Evolutionary conservation across 2,797 vertebrate genomes (phyloP), one percentile per base, ranked within the genome.

Genomic region (Muscicapa comitata): DNA sequence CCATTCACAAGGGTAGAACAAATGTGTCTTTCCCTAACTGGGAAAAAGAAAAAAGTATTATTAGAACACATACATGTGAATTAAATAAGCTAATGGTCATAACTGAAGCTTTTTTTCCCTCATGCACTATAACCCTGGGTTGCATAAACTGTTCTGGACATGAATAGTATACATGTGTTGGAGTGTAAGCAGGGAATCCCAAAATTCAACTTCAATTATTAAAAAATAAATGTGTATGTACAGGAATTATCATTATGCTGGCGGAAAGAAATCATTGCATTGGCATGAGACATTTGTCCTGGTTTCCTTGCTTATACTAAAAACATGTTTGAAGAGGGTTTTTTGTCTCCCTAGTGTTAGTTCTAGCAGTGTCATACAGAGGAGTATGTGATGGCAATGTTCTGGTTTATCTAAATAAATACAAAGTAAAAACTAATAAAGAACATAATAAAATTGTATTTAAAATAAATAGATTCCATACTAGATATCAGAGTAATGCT

Each of bases 391-490:
- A 70, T 65, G 76, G 17, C 88, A 80, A 95, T 85, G 53, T 87
- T 92, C 95, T 94, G 65, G 93, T 95, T 95, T 84, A 81, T 76
- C 59, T 96, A 94, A 98, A 97, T 97, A 93, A 98, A 96, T 96
- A 55, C 85, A 95, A 91, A 91, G 42, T 48, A 35, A 81, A 81
- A 85, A 40, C 3, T 31, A 85, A 55, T 42, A 51, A 23, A 78
- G 43, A 54, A n/a, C 43, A 20, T 43, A 86, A 51, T 66, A 38
- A 48, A 74, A 75, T 62, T 11, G 58, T 38, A 62, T 59, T 68
- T 68, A 16, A 78, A 77, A 76, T 75, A 37, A 79, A 72, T 61
- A 18, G 68, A 50, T 54, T 85, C 24, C 16, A 13, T 55, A 15
- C 9, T 68, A 79, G 58, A 63, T 85, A 67, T 45, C 70, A 87